phyloP scores from a whole-genome alignment of 2,113 vertebrate genomes.

The Thymallus thymallus region DNA sequence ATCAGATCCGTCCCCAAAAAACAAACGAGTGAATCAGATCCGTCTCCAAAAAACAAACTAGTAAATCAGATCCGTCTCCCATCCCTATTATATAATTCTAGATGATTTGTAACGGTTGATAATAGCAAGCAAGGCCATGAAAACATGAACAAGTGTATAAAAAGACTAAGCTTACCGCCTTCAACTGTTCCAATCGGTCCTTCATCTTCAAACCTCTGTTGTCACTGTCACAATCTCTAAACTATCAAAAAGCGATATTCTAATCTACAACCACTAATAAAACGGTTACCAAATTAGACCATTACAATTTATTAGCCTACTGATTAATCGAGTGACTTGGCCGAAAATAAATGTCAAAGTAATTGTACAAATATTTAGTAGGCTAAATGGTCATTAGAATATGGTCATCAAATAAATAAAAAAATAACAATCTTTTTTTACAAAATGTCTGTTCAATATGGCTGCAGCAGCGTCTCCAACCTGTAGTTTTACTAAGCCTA shows the following conservation, averaged over 20 bases:
- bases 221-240: not conserved
- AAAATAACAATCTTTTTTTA: constrained; percentile 12
- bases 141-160: not conserved
- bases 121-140: not conserved
- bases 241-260: not conserved
- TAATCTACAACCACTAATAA: constrained; percentile 16
- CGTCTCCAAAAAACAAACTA: too few relatives aligned
- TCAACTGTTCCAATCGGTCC: constrained; percentile 91
- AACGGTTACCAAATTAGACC: constrained; percentile 30
- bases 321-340: not conserved
- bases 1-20: too few relatives aligned
- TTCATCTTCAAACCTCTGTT: constrained; percentile 77
- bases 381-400: not conserved
- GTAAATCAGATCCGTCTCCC: too few relatives aligned
- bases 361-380: not conserved
- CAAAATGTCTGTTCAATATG: constrained; percentile 41
- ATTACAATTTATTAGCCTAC: constrained; percentile 9
- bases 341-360: not conserved
- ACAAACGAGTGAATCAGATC: too few relatives aligned
- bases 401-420: not conserved
- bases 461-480: constrained; percentile 42
- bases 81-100: too few relatives aligned
- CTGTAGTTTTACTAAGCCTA: constrained; percentile 68
- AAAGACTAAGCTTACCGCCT: constrained; percentile 74
- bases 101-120: too few relatives aligned